Evolutionary conservation across 2,888 invertebrate genomes (phyloP), one percentile per base, ranked within the genome.

Genomic region (Caenorhabditis sp.): DNA sequence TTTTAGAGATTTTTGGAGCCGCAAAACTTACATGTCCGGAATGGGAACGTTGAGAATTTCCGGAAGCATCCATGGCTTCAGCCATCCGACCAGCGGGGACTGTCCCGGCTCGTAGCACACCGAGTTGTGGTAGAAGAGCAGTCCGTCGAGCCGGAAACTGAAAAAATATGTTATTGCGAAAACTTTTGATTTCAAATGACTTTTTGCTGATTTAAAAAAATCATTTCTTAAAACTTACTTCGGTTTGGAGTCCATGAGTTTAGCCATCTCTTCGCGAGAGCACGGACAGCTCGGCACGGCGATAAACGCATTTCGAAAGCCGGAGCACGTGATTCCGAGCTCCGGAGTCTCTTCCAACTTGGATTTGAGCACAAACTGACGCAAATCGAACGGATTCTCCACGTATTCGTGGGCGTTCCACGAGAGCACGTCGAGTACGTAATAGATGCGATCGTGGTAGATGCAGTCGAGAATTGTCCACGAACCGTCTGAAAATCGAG

Each of bases 81-180:
- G 91, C 97, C 97, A 98, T 1, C 94, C 93, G 1, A 96, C 95
- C 8, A 98, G 90, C 0, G 97, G 96, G 0, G 95, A 95, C 53
- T 92, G 90, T 2, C 95, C 95, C 58, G 93, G 91, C 7, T 92
- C 92, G 88, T 98, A 98, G 83, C 78, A 53, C 2, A 81, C 93
- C 76, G 93, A 91, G 85, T 93, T 93, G 90, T 97, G 95, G 90
- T 94, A 98, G 90, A 98, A 97, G 61, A 97, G 90, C 37, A 96
- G 89, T 0, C 98, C 98, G 90, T 97, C 97, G 59, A 95, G 89
- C 53, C 90, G 83, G 63, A 73, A 88, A 11, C 79, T 78, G 52
- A 66, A 83, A 30, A 62, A 46, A 17, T 17, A 11, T 30, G 13
- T 50, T 22, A 9, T 46, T 58, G 35, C 6, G 55, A 46, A 17